Percentiles rank a stretch among this genome's conserved stretches.
Conservation (phyloP, 1,140 invertebrate species). For the Cotesia chilonis region DNA sequence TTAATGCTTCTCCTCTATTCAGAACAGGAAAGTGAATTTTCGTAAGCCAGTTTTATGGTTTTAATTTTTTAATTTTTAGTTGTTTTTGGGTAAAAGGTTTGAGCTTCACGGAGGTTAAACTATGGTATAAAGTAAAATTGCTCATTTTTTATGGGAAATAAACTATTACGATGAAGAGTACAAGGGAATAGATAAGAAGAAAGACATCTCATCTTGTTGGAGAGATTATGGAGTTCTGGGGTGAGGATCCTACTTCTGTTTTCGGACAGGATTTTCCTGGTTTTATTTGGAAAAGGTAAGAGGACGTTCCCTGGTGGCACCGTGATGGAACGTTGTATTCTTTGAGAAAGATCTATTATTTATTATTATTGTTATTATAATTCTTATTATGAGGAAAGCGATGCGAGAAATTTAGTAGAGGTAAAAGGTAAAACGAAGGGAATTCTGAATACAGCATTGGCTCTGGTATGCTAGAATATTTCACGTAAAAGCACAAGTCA, state of each 20-base stretch:
- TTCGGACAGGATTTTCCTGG: background rate
- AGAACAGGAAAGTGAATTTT: too few relatives aligned
- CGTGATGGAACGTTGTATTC: constrained; percentile 39
- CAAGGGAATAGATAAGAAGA: constrained; percentile 1
- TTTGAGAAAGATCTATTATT: background rate
- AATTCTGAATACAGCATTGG: background rate
- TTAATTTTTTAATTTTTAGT: too few relatives aligned
- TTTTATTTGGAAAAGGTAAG: background rate
- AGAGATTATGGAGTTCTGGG: too few relatives aligned
- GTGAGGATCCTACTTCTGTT: background rate
- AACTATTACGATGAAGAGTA: background rate
- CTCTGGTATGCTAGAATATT: constrained; percentile 8
- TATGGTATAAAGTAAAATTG: too few relatives aligned
- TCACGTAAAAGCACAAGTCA: constrained; percentile 23
- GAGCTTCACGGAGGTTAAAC: too few relatives aligned
- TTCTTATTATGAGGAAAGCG: background rate
- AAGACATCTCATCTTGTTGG: constrained; percentile 21
- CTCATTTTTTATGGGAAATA: background rate
- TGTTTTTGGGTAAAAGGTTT: too few relatives aligned
- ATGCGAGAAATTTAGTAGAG: constrained; percentile 26
- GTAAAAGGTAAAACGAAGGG: background rate
- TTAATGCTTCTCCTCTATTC: background rate
- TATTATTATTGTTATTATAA: too few relatives aligned
- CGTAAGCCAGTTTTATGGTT: too few relatives aligned
- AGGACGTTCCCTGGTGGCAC: constrained; percentile 21